Evolutionary conservation across 2,113 vertebrate species (phyloP).

Genomic region (Thomomys bottae): DNA sequence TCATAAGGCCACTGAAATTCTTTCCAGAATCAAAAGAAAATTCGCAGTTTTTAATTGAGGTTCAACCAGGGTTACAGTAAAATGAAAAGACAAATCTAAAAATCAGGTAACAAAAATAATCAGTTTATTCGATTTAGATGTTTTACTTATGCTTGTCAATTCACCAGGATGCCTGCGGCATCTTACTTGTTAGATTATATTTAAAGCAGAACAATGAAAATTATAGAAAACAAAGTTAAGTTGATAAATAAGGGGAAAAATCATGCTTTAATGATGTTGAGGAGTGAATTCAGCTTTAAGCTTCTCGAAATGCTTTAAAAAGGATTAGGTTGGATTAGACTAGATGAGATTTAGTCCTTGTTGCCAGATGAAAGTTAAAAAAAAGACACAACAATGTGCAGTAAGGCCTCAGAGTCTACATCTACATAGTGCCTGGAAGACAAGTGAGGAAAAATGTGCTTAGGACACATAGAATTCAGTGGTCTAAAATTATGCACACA

Average conservation of each 20-base stretch:
- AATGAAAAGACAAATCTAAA: background rate
- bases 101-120: background rate
- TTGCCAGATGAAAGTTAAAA: background rate
- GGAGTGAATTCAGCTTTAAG: background rate
- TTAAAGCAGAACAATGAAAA: background rate
- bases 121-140: background rate
- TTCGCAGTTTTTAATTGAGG: slow-evolving; percentile 1
- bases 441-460: no score
- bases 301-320: background rate
- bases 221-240: background rate
- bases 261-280: background rate
- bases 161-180: background rate
- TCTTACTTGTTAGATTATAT: background rate
- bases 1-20: slow-evolving; percentile 16
- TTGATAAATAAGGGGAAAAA: background rate
- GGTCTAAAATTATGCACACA: no score
- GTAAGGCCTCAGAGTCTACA: no score
- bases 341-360: background rate
- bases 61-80: background rate
- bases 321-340: background rate
- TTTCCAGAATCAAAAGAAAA: slow-evolving; percentile 28
- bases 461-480: no score
- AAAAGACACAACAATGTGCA: background rate
- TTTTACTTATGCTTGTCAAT: background rate
- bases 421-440: no score